Base-by-base conservation (phyloP, 2,888 invertebrate species). In the Cheiracanthium punctorium region DNA sequence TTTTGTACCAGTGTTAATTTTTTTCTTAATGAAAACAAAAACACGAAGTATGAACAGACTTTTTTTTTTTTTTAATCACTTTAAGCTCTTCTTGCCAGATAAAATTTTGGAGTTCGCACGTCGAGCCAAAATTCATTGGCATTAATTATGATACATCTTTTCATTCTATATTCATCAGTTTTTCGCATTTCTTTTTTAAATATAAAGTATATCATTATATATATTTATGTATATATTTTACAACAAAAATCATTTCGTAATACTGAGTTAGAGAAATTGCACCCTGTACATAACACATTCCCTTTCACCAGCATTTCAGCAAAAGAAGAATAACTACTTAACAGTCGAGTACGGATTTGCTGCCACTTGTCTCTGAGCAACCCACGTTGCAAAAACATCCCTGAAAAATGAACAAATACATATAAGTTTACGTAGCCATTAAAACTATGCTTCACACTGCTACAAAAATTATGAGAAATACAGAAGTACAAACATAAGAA, bases 381-480 rank as follows among this genome's bases (percentile, higher is more conserved):
- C 96, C 96, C 96, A 96, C 88, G 95, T 95, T 91, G 95, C 95
- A 93, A 96, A 96, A 89, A 97, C 97, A 92, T 97, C 97, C 93
- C 96, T 96, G 94, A 24, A 90, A 91, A 79, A 52, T 82, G 52
- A 81, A 79, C 76, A 73, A 80, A 81, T 4, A 37, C 10, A n/a
- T n/a, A n/a, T n/a, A n/a, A n/a, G n/a, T n/a, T n/a, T n/a, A n/a
- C n/a, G n/a, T n/a, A n/a, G n/a, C n/a, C n/a, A n/a, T n/a, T n/a
- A n/a, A n/a, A n/a, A n/a, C n/a, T n/a, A n/a, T n/a, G n/a, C n/a
- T n/a, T n/a, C n/a, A n/a, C n/a, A n/a, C n/a, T n/a, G n/a, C n/a
- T n/a, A n/a, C n/a, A n/a, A n/a, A n/a, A n/a, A n/a, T n/a, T n/a
- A n/a, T n/a, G n/a, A n/a, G n/a, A n/a, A n/a, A n/a, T n/a, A n/a